Conservation (phyloP, 2,797 vertebrate species). For the Chrysocyon brachyurus region DNA sequence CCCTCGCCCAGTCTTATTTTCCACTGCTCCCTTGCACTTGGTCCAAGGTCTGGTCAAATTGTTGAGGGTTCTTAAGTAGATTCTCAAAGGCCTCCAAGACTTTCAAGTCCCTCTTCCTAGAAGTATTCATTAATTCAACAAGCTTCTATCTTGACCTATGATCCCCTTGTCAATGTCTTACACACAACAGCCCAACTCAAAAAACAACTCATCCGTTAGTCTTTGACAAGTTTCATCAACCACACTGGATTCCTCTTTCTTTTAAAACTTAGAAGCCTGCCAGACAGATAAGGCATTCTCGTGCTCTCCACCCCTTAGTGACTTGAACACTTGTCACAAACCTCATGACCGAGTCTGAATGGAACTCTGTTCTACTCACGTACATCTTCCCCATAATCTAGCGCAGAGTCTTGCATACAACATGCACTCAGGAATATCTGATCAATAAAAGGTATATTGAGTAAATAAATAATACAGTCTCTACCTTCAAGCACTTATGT, state of each 20-base stretch:
- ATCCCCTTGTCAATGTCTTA: conserved; percentile 5
- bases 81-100: not conserved
- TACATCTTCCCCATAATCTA: not conserved
- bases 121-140: conserved; percentile 15
- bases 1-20: not conserved
- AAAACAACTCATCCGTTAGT: not conserved
- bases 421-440: not conserved
- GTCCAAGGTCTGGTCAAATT: not conserved
- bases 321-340: not conserved
- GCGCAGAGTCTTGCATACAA: not conserved
- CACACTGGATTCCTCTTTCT: not conserved
- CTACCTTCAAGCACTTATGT: conserved; percentile 3
- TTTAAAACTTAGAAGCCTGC: not conserved
- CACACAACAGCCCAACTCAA: not conserved
- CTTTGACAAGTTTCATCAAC: not conserved
- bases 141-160: not conserved
- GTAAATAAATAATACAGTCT: not conserved
- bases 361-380: not conserved
- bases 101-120: not conserved
- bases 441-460: not conserved
- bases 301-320: not conserved
- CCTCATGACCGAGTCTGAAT: not conserved
- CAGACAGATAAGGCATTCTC: not conserved
- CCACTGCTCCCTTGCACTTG: not conserved
- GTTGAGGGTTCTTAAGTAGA: not conserved